phyloP scores from a whole-genome alignment of 2,797 vertebrate genomes.

The Platyrinchus mystaceus region DNA sequence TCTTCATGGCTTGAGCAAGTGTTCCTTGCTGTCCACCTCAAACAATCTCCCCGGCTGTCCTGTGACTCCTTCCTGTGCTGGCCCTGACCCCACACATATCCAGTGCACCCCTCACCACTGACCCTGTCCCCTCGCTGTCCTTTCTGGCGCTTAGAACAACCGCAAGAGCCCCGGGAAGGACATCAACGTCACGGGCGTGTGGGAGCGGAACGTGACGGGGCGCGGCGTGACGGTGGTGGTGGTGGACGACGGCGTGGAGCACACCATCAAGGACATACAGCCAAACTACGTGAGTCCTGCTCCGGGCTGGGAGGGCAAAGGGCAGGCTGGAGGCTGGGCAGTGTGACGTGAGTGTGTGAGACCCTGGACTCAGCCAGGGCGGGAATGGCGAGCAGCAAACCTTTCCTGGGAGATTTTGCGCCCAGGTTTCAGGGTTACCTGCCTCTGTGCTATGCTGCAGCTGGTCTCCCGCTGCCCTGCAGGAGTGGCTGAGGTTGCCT shows the following conservation, averaged over 20 bases:
- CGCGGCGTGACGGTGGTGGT: constrained; percentile 93
- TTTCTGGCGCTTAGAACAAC: constrained; percentile 82
- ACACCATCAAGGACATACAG: constrained; percentile 90
- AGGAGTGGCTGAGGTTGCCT: neutral
- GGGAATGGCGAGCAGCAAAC: neutral
- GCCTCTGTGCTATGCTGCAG: rapidly evolving
- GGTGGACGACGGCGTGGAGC: constrained; percentile 93
- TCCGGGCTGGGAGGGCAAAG: rapidly evolving
- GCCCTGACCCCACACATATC: rapidly evolving
- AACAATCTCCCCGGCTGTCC: rapidly evolving
- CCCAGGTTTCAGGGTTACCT: rapidly evolving
- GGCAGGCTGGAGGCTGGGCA: neutral
- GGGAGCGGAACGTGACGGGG: constrained; percentile 94
- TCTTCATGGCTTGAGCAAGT: rapidly evolving
- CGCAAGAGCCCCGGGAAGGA: constrained; percentile 85
- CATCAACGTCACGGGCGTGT: constrained; percentile 95
- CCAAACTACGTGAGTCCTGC: constrained; percentile 88
- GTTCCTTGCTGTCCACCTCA: rapidly evolving
- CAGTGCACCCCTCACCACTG: rapidly evolving
- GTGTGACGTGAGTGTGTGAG: neutral
- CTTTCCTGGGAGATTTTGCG: neutral
- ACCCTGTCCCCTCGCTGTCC: neutral
- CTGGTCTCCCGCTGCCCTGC: rapidly evolving
- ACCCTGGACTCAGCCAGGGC: neutral
- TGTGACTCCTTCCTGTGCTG: neutral